These are phyloP conservation scores for Agelas oroides DNA, from an alignment of 37 sponge, comb jelly and placozoan genomes.

Conservation along the genomic window DNA sequence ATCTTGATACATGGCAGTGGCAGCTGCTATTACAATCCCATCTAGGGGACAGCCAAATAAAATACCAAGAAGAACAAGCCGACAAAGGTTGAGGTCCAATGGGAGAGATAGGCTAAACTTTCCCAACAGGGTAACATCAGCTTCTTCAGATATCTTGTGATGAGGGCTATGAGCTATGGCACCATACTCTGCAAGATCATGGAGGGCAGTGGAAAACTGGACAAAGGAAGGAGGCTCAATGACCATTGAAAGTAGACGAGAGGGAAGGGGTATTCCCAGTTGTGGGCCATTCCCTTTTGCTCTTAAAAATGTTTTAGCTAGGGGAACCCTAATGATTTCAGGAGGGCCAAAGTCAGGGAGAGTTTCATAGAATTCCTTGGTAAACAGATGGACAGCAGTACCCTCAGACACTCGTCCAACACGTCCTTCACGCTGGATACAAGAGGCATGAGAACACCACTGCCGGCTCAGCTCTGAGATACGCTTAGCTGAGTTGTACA, in stretches of 20 bases:
- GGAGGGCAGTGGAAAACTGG: constrained; percentile 48
- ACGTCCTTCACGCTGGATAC: constrained; percentile 62
- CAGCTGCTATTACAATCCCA: constrained; percentile 58
- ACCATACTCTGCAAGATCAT: constrained; percentile 35
- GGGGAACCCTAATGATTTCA: constrained; percentile 36
- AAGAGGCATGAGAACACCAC: constrained; percentile 68
- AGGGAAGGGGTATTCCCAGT: not conserved
- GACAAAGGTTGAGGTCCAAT: constrained; percentile 37
- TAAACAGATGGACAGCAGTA: constrained; percentile 52
- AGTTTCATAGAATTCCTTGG: constrained; percentile 14
- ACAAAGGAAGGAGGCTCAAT: constrained; percentile 49
- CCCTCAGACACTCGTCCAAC: constrained; percentile 57
- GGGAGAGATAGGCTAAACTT: constrained; percentile 47
- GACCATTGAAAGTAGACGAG: constrained; percentile 20
- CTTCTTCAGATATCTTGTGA: constrained; percentile 3
- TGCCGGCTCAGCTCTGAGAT: constrained; percentile 15
- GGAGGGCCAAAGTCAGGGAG: constrained; percentile 33
- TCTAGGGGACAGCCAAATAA: constrained; percentile 57
- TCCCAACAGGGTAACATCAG: constrained; percentile 50
- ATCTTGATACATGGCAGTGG: constrained; percentile 40
- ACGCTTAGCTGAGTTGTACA: constrained; percentile 10
- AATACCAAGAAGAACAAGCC: constrained; percentile 44
- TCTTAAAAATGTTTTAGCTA: constrained; percentile 34
- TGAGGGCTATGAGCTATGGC: constrained; percentile 13
- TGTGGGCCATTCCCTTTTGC: constrained; percentile 13